A percentile compares a stretch with the other conserved stretches of the same genome.
Evolutionary conservation across 37 sponge, comb jelly and placozoan species (phyloP).

Genomic region (Spongia lamella): DNA sequence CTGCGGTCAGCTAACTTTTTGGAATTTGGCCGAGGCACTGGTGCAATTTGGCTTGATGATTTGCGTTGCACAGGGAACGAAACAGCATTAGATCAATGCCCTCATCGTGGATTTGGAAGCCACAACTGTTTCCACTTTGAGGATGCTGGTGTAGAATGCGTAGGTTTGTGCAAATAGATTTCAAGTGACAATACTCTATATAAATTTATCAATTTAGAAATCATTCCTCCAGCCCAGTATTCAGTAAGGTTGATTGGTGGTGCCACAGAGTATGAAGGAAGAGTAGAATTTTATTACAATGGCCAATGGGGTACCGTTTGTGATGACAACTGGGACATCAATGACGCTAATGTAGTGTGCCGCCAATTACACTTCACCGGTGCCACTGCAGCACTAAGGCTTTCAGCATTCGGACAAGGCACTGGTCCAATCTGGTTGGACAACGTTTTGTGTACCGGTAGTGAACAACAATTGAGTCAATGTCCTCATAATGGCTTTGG

Average conservation of each 20-base stretch:
- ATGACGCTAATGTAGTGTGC: constrained; percentile 8
- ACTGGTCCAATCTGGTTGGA: constrained; percentile 6
- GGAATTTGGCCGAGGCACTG: neutral
- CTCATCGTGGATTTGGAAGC: neutral
- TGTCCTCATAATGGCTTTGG: constrained; percentile 11
- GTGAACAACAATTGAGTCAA: neutral
- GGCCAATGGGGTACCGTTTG: constrained; percentile 14
- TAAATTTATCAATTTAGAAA: no score
- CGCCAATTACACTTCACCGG: constrained; percentile 4
- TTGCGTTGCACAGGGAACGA: neutral
- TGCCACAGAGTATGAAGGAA: neutral
- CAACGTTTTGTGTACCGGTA: neutral
- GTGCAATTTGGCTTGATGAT: neutral
- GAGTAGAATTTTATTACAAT: constrained; percentile 19
- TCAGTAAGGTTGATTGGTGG: constrained; percentile 8
- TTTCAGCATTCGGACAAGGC: neutral
- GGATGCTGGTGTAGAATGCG: constrained; percentile 18
- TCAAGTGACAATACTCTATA: no score
- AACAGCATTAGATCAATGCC: neutral
- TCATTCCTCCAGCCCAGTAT: no score
- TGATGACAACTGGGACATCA: constrained; percentile 9
- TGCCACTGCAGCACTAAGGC: neutral
- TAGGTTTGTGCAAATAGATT: no score
- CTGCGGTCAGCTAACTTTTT: no score
- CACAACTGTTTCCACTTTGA: neutral